Evolutionary conservation across 2,797 vertebrate genomes (phyloP), one percentile per base, ranked within the genome.

Genomic region (Rhinoraja longicauda): DNA sequence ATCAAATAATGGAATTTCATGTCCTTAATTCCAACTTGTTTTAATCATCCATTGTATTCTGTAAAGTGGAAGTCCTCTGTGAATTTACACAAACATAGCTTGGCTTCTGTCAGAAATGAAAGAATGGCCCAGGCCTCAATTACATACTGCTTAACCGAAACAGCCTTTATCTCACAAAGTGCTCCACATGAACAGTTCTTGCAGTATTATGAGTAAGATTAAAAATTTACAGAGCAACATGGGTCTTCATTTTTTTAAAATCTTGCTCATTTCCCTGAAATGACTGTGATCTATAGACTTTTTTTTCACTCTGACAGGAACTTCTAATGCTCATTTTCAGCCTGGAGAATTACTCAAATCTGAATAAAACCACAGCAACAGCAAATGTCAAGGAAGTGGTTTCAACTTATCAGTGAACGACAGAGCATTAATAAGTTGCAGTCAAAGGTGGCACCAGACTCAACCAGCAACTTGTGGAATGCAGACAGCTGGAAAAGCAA

Each of bases 261-360:
- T 45, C 24, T 13, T 73, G 67, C 90, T 92, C 45, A 73, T 92
- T 92, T 92, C 90, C 90, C 90, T 92, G 67, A 92, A 92, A 75
- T 92, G 90, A 92, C n/a, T 36, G 15, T 19, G n/a, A 88, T 88
- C 84, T 75, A 70, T 39, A 45, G 39, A 29, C 72, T 73, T 10
- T 91, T 73, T 73, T 92, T 62, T 67, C 64, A 45, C 81, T 73
- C 90, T 53, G 36, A 73, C 39, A 75, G 90, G 90, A 92, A 92
- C 90, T 92, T 92, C 90, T 73, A 39, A 92, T 92, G 39, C 45
- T 72, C 90, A 92, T 92, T 73, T 92, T 92, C 90, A 73, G 67
- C 90, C 64, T 73, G 70, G 67, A 92, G 12, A 91, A 73, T 92
- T 92, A 75, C 70, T 53, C 90, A 92, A 92, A 92, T 70, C 70